These are phyloP conservation scores for Actias luna DNA, from an alignment of 2,888 invertebrate genomes.

Conservation along the genomic window DNA sequence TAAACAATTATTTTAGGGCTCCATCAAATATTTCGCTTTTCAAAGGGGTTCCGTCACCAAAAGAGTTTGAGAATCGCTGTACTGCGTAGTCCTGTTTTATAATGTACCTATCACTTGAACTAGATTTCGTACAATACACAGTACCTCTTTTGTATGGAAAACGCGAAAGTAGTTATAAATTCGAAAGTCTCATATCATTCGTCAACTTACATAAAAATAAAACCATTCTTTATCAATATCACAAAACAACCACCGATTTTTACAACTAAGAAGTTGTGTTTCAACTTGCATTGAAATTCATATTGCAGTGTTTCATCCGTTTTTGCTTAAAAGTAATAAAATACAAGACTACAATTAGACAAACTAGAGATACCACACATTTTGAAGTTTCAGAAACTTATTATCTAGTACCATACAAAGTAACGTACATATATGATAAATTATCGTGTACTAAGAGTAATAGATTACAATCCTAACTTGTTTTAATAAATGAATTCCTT, in stretches of 20 bases:
- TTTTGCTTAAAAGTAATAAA: neutral
- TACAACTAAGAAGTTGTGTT: constrained; percentile 3
- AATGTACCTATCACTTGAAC: neutral
- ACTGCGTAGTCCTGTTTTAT: neutral
- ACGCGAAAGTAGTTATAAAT: neutral
- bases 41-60: too few species aligned
- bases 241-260: constrained; percentile 13
- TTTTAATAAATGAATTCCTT: neutral
- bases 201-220: constrained; percentile 7
- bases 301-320: neutral
- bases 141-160: neutral
- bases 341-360: neutral
- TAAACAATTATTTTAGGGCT: too few species aligned
- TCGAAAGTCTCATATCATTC: neutral
- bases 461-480: neutral
- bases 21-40: too few species aligned
- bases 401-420: neutral
- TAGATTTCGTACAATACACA: neutral
- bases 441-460: too few species aligned
- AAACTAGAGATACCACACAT: neutral
- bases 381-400: neutral
- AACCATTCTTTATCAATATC: constrained; percentile 12
- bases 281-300: neutral
- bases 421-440: neutral
- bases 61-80: too few species aligned